Evolutionary conservation across 2,113 vertebrate genomes (phyloP).

Genomic region (Apteryx owenii): DNA sequence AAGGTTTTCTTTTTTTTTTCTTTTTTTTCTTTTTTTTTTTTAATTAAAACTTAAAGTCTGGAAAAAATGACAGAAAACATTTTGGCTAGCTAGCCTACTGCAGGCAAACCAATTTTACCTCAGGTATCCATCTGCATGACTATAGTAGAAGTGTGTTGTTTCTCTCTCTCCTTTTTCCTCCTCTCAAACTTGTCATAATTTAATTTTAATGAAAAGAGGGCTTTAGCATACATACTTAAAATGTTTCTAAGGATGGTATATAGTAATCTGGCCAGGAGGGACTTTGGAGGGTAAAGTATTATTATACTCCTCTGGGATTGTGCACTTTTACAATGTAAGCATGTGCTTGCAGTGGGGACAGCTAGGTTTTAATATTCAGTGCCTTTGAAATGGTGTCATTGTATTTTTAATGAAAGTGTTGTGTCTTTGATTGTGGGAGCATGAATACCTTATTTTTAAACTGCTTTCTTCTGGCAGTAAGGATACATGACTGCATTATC

Average conservation of each 20-base stretch:
- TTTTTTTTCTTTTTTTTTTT: not conserved
- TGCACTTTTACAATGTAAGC: not conserved
- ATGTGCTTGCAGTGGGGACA: not conserved
- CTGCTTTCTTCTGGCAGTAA: not conserved
- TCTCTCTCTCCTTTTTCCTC: not conserved
- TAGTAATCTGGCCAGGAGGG: not conserved
- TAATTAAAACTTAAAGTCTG: not conserved
- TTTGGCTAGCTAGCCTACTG: not conserved
- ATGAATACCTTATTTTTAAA: not conserved
- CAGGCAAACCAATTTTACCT: not conserved
- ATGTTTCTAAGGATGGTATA: not conserved
- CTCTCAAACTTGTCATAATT: not conserved
- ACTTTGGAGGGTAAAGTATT: not conserved
- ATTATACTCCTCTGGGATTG: not conserved
- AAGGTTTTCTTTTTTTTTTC: not conserved
- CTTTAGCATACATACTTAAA: not conserved
- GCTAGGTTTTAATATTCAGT: not conserved
- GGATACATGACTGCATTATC: not conserved
- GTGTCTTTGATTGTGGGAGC: not conserved
- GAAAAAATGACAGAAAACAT: not conserved
- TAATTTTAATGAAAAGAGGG: constrained; percentile 6
- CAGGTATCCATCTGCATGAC: not conserved
- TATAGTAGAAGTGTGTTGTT: not conserved
- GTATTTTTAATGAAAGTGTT: constrained; percentile 7
- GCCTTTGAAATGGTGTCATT: not conserved